phyloP scores from a whole-genome alignment of 2,797 vertebrate species.

The Podargus strigoides region DNA sequence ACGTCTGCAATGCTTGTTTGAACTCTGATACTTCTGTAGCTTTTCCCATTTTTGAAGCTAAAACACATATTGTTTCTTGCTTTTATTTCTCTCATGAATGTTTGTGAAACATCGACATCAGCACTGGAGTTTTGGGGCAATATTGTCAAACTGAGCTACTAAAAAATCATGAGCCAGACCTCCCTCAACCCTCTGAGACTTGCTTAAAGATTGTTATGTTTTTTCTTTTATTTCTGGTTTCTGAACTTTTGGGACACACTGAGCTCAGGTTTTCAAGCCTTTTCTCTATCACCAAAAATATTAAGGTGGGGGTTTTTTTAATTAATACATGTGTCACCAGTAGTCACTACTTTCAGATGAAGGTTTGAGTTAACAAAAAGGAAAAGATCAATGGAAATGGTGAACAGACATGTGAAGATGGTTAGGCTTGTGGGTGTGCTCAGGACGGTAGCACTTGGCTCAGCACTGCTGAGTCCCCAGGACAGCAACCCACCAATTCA shows the following conservation, averaged over 20 bases:
- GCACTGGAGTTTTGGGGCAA: not conserved
- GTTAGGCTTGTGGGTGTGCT: not conserved
- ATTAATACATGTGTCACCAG: not conserved
- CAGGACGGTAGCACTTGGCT: not conserved
- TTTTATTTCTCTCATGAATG: constrained; percentile 5
- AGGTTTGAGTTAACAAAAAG: not conserved
- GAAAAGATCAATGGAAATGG: not conserved
- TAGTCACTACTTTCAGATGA: not conserved
- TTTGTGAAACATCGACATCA: not conserved
- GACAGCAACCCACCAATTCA: not conserved
- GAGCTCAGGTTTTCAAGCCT: not conserved
- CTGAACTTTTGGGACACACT: not conserved
- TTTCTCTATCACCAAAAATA: not conserved
- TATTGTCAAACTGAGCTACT: not conserved
- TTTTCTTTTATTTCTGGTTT: not conserved
- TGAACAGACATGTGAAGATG: not conserved
- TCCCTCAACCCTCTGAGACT: not conserved
- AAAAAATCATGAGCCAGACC: not conserved
- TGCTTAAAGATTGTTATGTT: not conserved
- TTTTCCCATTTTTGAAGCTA: not conserved
- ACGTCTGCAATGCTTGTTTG: not conserved
- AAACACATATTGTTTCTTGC: not conserved
- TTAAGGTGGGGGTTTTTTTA: not conserved
- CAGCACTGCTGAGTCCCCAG: not conserved
- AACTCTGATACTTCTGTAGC: not conserved